These are phyloP conservation scores for Odontesthes bonariensis DNA, from an alignment of 2,113 vertebrate genomes.

Conservation along the genomic window DNA sequence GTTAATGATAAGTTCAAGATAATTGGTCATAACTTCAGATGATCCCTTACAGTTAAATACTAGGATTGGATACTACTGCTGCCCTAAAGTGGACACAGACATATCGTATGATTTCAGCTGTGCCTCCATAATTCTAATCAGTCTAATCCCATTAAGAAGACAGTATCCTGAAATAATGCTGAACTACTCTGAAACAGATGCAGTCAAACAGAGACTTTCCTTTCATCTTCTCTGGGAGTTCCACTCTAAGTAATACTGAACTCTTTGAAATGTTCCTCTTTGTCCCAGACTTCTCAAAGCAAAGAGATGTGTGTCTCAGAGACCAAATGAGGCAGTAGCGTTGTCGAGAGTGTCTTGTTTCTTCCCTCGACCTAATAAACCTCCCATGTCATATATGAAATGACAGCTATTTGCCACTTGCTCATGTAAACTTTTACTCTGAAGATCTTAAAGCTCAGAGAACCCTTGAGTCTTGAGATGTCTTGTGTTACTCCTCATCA, in stretches of 20 bases:
- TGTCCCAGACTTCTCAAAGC: constrained; percentile 19
- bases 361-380: not conserved
- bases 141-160: not conserved
- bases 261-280: constrained; percentile 27
- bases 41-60: too few relatives aligned
- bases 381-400: not conserved
- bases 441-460: not conserved
- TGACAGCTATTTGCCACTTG: not conserved
- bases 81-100: too few relatives aligned
- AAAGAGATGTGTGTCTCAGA: constrained; percentile 13
- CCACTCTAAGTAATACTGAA: not conserved
- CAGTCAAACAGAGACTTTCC: constrained; percentile 11
- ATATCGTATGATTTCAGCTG: not conserved
- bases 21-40: too few relatives aligned
- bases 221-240: constrained; percentile 34
- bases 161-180: not conserved
- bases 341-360: not conserved
- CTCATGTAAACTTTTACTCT: constrained; percentile 6
- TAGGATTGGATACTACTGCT: too few relatives aligned
- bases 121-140: not conserved
- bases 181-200: not conserved
- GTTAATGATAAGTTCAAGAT: too few relatives aligned
- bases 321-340: constrained; percentile 4
- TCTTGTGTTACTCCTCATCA: not conserved
- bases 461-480: not conserved